These are phyloP conservation scores for Rousettus madagascariensis DNA, from an alignment of 2,797 vertebrate genomes.

Conservation along the genomic window DNA sequence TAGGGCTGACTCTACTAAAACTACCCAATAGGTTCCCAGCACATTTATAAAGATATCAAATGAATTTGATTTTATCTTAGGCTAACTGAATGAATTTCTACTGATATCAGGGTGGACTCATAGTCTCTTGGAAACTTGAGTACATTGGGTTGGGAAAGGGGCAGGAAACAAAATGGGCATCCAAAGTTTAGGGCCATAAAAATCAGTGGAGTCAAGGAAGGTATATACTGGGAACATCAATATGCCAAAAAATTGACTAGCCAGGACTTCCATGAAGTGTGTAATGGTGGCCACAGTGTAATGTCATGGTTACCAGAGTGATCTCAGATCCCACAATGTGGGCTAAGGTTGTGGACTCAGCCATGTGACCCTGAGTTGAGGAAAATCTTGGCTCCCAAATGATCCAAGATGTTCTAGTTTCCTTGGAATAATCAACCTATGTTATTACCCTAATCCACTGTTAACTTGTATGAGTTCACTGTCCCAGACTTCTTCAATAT, in stretches of 20 bases:
- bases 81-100: conserved; percentile 19
- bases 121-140: background rate
- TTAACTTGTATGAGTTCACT: conserved; percentile 52
- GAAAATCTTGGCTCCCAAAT: background rate
- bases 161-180: background rate
- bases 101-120: background rate
- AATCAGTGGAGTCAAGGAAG: background rate
- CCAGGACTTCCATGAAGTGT: background rate
- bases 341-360: background rate
- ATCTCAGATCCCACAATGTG: background rate
- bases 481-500: conserved; percentile 16
- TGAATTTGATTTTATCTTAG: conserved; percentile 19
- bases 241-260: background rate
- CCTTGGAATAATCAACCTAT: background rate
- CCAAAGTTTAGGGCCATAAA: background rate
- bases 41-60: background rate
- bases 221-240: background rate
- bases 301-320: background rate
- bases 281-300: background rate
- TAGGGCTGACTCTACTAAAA: background rate
- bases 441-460: background rate
- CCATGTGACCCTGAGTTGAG: background rate
- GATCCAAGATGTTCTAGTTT: background rate
- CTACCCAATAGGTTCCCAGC: background rate
- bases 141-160: background rate